A percentile compares a stretch with the other conserved stretches of the same genome.
Evolutionary conservation across 2,888 invertebrate species (phyloP).

Genomic region (Cerastis leucographa): DNA sequence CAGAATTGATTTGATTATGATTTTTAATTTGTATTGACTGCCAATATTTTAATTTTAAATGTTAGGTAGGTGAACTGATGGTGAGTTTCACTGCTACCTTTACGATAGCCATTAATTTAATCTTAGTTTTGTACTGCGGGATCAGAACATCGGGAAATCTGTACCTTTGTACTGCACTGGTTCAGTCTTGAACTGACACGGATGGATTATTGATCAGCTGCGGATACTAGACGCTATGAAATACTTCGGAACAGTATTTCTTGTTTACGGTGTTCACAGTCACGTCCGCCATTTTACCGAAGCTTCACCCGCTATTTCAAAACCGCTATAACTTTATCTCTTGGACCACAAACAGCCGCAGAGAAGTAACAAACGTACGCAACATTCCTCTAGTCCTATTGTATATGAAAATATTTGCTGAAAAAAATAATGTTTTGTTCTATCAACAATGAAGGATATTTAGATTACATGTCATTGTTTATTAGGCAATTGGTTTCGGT

Average conservation of each 20-base stretch:
- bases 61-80: neutral
- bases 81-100: neutral
- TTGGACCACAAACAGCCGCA: conserved; percentile 35
- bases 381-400: conserved; percentile 64
- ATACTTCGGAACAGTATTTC: neutral
- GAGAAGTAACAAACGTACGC: conserved; percentile 44
- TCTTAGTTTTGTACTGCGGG: neutral
- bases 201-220: neutral
- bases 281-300: neutral
- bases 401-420: conserved; percentile 62
- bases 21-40: conserved; percentile 10
- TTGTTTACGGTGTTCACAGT: neutral
- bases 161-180: neutral
- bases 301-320: neutral
- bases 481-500: conserved; percentile 14
- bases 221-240: neutral
- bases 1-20: conserved; percentile 13
- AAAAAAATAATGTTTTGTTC: conserved; percentile 60
- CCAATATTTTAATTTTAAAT: conserved; percentile 3
- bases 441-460: conserved; percentile 53
- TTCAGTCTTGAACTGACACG: neutral
- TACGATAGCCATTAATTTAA: neutral
- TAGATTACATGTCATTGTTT: conserved; percentile 46
- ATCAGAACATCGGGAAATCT: neutral
- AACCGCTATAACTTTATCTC: conserved; percentile 5